A percentile compares a stretch with the other conserved stretches of the same genome.
Conservation (phyloP, 2,113 vertebrate genomes). For the Chaetorhynchus papuensis region DNA sequence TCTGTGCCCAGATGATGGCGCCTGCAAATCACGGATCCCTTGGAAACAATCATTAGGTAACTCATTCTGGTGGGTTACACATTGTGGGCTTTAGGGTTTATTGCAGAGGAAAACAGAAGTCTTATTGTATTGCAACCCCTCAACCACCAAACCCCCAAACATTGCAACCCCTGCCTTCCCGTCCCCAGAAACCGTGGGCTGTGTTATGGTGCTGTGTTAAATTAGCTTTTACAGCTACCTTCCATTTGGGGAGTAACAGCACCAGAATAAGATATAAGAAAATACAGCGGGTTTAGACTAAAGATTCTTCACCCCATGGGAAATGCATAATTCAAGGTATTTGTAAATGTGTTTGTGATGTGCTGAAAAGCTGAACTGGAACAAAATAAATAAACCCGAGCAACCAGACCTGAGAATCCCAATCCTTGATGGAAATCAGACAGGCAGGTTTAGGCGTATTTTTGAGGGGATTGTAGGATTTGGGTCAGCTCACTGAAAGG, state of each 20-base stretch:
- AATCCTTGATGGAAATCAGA: constrained; percentile 13
- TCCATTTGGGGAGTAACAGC: not conserved
- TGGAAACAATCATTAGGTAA: not conserved
- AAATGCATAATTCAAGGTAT: constrained; percentile 54
- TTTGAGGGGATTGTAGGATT: not conserved
- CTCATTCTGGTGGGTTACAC: not conserved
- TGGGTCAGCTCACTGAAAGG: not conserved
- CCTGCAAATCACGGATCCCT: constrained; percentile 49
- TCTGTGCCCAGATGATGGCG: constrained; percentile 54
- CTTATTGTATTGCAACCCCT: not conserved
- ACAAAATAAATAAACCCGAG: constrained; percentile 26
- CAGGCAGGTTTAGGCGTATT: not conserved
- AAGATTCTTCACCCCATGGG: constrained; percentile 12
- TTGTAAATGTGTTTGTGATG: constrained; percentile 46
- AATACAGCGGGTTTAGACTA: constrained; percentile 20
- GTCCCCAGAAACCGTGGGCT: not conserved
- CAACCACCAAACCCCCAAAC: not conserved
- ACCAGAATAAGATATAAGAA: not conserved
- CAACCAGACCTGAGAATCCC: not conserved
- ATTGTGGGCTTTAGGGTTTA: not conserved
- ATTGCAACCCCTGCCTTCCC: not conserved
- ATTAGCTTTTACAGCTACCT: constrained; percentile 12
- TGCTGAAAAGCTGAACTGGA: constrained; percentile 44
- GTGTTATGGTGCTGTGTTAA: not conserved
- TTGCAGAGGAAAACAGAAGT: constrained; percentile 16